A percentile compares a stretch with the other conserved stretches of the same genome.
Evolutionary conservation across 2,797 vertebrate species (phyloP).

Genomic region (Parauchenoglanis punctatus): DNA sequence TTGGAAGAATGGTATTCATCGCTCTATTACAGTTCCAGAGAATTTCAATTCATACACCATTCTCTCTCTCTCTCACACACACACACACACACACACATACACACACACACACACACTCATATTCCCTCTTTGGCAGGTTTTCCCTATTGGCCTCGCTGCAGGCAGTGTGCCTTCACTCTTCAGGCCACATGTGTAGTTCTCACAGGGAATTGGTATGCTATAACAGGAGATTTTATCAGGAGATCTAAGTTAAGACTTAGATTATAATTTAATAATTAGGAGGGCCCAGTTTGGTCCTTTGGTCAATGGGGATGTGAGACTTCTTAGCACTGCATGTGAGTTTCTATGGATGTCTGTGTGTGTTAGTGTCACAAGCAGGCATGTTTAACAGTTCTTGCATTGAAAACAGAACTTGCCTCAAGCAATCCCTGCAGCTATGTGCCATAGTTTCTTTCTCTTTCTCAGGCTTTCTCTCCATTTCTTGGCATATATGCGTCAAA

Average conservation of each 20-base stretch:
- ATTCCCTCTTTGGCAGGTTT: neutral
- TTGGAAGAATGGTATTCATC: neutral
- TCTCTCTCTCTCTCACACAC: neutral
- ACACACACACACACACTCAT: too few species aligned
- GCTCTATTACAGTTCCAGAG: neutral
- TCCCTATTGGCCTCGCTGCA: neutral
- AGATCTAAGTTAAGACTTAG: slow-evolving; percentile 28
- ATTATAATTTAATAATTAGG: slow-evolving; percentile 18
- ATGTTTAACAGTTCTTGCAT: slow-evolving; percentile 47
- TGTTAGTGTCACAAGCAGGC: slow-evolving; percentile 30
- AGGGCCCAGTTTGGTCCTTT: slow-evolving; percentile 19
- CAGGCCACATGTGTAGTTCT: slow-evolving; percentile 6
- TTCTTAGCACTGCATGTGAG: slow-evolving; percentile 8
- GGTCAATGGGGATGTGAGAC: neutral
- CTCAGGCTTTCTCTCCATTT: neutral
- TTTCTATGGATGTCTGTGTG: neutral
- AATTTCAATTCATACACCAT: neutral
- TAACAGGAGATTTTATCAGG: neutral
- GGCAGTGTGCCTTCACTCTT: slow-evolving; percentile 7
- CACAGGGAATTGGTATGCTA: slow-evolving; percentile 11
- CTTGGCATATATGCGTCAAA: neutral
- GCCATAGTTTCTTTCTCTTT: slow-evolving; percentile 8
- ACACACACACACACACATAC: neutral
- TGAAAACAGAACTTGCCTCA: slow-evolving; percentile 49
- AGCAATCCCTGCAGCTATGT: slow-evolving; percentile 48